Conservation (phyloP, 2,797 vertebrate genomes). For the Erethizon dorsatum region DNA sequence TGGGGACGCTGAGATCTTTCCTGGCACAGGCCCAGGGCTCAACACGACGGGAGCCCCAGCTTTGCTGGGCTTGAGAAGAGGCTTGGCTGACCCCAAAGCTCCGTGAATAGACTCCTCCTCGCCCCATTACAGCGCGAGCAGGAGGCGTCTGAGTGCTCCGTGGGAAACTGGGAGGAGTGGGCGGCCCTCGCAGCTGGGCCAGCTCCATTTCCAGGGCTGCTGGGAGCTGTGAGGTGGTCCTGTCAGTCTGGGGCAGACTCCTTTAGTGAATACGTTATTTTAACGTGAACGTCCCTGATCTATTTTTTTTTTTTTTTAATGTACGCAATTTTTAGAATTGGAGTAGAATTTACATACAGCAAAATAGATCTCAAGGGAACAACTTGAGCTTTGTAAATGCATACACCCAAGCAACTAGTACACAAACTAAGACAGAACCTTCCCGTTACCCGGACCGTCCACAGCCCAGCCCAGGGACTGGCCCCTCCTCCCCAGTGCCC, state of each 20-base stretch:
- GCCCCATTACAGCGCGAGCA: fast-evolving
- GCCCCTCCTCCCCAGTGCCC: fast-evolving
- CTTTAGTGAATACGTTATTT: not conserved
- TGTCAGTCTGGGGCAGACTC: not conserved
- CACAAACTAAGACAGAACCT: not conserved
- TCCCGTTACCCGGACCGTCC: not conserved
- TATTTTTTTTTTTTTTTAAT: too few relatives aligned
- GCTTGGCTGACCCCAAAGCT: not conserved
- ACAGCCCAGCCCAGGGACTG: too few relatives aligned
- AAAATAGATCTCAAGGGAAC: not conserved
- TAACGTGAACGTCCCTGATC: not conserved
- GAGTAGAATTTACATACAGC: not conserved
- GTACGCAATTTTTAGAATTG: not conserved
- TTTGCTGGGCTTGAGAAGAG: not conserved
- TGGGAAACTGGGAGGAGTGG: not conserved
- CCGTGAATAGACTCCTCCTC: not conserved
- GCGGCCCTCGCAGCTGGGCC: fast-evolving
- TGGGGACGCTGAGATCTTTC: not conserved
- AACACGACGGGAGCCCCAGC: not conserved
- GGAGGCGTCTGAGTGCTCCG: not conserved
- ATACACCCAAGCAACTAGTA: fast-evolving
- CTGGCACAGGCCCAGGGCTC: not conserved
- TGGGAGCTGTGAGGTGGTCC: not conserved
- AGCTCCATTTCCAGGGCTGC: not conserved
- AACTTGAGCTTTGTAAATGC: not conserved